Evolutionary conservation across 2,888 invertebrate species (phyloP).

Genomic region (Harmothoe impar): DNA sequence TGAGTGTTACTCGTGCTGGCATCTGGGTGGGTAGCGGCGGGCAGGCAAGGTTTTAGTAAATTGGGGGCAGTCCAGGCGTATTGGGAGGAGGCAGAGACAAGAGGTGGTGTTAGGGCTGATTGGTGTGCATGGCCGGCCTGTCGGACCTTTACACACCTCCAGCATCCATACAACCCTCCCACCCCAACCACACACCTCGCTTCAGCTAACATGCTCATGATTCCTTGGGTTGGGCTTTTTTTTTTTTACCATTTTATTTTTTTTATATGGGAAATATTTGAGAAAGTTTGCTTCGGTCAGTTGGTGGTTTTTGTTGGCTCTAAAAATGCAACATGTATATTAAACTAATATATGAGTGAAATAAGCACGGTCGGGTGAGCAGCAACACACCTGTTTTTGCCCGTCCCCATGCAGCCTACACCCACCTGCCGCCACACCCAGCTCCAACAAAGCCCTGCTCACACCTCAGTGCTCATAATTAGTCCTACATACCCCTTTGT

Average conservation of each 20-base stretch:
- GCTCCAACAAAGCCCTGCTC: constrained; percentile 33
- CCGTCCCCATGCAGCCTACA: no score
- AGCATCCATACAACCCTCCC: not conserved
- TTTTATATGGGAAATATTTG: no score
- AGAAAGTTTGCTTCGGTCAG: no score
- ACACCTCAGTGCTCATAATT: constrained; percentile 50
- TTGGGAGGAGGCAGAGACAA: not conserved
- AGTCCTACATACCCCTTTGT: constrained; percentile 25
- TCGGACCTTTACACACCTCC: not conserved
- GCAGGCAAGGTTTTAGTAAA: not conserved
- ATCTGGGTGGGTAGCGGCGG: not conserved
- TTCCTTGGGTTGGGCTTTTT: no score
- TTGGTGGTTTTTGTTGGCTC: no score
- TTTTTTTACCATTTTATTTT: no score
- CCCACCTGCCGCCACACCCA: no score
- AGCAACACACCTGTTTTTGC: no score
- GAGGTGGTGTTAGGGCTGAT: not conserved
- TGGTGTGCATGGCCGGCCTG: not conserved
- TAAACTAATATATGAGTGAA: no score
- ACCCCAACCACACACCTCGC: not conserved
- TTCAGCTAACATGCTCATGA: not conserved
- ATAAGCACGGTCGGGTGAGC: no score
- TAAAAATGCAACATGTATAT: no score
- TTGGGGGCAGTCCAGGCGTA: not conserved
- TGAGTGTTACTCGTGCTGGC: not conserved